Evolutionary conservation across 2,113 vertebrate species (phyloP).

Genomic region (Bostrychus sinensis): DNA sequence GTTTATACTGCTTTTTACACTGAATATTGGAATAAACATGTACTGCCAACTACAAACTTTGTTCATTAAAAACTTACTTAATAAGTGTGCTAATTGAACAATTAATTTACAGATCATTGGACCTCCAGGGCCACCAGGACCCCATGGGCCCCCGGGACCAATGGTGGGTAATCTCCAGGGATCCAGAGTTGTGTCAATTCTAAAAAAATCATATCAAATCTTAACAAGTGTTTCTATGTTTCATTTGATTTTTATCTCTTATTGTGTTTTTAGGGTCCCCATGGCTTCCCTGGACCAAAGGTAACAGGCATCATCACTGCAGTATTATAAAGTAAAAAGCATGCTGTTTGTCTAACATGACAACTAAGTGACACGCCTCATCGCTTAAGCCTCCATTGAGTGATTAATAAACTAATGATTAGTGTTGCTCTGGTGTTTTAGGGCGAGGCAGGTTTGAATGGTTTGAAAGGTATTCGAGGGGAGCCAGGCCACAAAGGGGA

Average conservation of each 20-base stretch:
- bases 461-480: conserved; percentile 94
- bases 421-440: conserved; percentile 61
- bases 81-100: too few species aligned
- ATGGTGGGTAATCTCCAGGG: conserved; percentile 84
- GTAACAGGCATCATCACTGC: conserved; percentile 72
- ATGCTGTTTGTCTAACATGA: background rate
- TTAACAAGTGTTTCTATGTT: too few species aligned
- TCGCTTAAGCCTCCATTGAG: background rate
- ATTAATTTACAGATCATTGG: conserved; percentile 89
- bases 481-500: conserved; percentile 98
- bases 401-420: conserved; percentile 2
- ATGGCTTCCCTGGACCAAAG: conserved; percentile 96
- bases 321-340: background rate
- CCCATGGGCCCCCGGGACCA: conserved; percentile 93
- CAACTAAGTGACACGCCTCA: background rate
- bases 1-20: conserved; percentile 37
- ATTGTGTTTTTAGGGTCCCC: conserved; percentile 87
- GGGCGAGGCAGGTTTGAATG: conserved; percentile 97
- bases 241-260: too few species aligned
- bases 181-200: background rate
- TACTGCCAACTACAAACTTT: background rate
- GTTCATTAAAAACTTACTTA: conserved; percentile 1
- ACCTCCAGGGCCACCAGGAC: conserved; percentile 88
- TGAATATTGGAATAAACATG: background rate
- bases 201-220: too few species aligned